Percentiles rank a stretch among this genome's conserved stretches.
These are phyloP conservation scores for Sternotherus odoratus DNA, from an alignment of 2,797 vertebrate species.

Conservation along the genomic window DNA sequence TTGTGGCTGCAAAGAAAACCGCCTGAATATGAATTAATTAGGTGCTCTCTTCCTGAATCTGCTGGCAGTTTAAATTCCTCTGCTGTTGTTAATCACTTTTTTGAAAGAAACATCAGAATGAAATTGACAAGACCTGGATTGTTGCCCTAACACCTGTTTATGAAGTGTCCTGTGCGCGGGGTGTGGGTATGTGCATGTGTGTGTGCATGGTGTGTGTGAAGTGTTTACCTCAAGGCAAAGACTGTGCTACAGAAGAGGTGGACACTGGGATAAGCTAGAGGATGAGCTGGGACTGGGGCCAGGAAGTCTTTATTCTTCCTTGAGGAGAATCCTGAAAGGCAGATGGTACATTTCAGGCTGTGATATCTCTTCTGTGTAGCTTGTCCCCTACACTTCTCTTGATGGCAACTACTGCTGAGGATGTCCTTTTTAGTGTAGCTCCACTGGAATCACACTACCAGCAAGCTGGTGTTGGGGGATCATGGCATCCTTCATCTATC, in stretches of 20 bases:
- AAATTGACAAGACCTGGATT: background rate
- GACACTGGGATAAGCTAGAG: background rate
- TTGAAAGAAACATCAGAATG: background rate
- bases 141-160: background rate
- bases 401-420: fast-evolving
- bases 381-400: background rate
- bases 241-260: background rate
- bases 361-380: background rate
- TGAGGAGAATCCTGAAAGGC: fast-evolving
- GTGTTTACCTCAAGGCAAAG: background rate
- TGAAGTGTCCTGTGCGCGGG: background rate
- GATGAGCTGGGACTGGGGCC: background rate
- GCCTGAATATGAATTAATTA: background rate
- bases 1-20: background rate
- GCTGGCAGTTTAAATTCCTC: background rate
- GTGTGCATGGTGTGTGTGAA: background rate
- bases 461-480: background rate
- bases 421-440: background rate
- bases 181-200: background rate
- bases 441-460: background rate
- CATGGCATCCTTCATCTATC: background rate
- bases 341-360: fast-evolving
- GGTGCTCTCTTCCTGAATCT: background rate
- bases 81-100: background rate
- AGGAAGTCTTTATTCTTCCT: background rate